phyloP scores from a whole-genome alignment of 2,113 vertebrate species.

The Leucoraja erinaceus region DNA sequence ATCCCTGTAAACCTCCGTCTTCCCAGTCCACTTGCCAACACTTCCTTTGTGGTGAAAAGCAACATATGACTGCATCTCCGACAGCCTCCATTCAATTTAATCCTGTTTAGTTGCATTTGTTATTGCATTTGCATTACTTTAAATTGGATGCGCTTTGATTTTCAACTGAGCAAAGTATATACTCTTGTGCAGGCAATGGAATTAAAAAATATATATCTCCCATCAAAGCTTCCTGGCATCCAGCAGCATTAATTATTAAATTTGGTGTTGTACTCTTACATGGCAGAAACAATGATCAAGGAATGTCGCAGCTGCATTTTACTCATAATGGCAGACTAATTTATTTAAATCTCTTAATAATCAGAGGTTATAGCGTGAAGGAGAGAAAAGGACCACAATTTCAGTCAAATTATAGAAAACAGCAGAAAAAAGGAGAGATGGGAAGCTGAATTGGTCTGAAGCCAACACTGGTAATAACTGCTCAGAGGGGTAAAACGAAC shows the following conservation, averaged over 20 bases:
- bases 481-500: neutral
- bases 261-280: neutral
- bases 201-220: neutral
- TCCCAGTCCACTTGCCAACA: neutral
- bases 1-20: no score
- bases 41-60: neutral
- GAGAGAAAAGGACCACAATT: neutral
- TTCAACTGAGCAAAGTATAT: neutral
- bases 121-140: neutral
- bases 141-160: neutral
- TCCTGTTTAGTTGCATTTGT: neutral
- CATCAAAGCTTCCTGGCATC: neutral
- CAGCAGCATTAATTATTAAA: conserved; percentile 21
- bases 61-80: neutral
- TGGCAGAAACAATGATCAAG: neutral
- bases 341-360: conserved; percentile 18
- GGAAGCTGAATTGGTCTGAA: neutral
- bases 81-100: neutral
- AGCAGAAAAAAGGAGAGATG: neutral
- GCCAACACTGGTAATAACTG: conserved; percentile 6
- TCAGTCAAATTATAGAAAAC: neutral
- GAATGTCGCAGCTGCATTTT: neutral
- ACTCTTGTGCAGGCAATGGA: neutral
- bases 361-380: neutral
- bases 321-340: neutral